Evolutionary conservation across 1,140 invertebrate species (phyloP).

Genomic region (Magallana angulata): DNA sequence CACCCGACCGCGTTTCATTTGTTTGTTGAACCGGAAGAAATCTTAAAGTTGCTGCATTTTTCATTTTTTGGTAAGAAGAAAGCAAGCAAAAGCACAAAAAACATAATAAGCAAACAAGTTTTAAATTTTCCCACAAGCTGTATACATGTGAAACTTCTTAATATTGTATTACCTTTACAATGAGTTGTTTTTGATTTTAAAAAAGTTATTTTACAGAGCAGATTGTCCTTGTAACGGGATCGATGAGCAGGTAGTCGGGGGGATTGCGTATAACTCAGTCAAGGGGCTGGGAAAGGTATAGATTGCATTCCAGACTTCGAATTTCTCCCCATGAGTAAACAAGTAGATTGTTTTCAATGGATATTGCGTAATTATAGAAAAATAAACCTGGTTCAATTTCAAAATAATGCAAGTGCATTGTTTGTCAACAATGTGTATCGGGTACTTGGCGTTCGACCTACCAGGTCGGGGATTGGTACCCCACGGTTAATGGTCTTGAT

Average conservation of each 20-base stretch:
- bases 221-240: background rate
- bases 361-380: constrained; percentile 34
- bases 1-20: too few species aligned
- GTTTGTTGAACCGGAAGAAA: too few species aligned
- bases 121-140: too few species aligned
- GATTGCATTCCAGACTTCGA: constrained; percentile 8
- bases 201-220: constrained; percentile 23
- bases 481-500: background rate
- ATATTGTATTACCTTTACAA: too few species aligned
- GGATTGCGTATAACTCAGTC: background rate
- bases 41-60: too few species aligned
- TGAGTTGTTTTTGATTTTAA: too few species aligned
- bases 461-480: constrained; percentile 6
- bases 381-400: background rate
- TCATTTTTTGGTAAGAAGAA: too few species aligned
- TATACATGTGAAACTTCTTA: too few species aligned
- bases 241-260: background rate
- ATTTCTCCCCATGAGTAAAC: background rate
- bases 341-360: constrained; percentile 27
- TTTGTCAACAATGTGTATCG: constrained; percentile 33
- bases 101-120: too few species aligned
- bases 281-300: background rate
- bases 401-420: constrained; percentile 16
- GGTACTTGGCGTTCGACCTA: background rate
- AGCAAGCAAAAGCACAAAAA: too few species aligned